Evolutionary conservation across 2,888 invertebrate genomes (phyloP), one percentile per base, ranked within the genome.

Genomic region (Crossocerus cetratus): DNA sequence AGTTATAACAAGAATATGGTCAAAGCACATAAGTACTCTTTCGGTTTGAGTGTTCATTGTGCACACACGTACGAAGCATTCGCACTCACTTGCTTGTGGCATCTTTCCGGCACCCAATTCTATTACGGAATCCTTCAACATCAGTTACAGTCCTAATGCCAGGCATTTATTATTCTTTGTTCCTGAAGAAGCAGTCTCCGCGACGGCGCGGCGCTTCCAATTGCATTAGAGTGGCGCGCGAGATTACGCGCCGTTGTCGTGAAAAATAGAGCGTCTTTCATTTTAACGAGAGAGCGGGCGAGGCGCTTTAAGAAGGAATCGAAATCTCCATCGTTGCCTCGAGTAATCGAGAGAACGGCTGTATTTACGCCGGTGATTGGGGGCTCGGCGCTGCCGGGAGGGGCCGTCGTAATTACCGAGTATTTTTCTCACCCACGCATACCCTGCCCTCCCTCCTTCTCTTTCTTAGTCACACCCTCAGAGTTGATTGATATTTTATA

Each of bases 401-500:
- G 72, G 81, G 83, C 80, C 80, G 80, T 80, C 84, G 87, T 89
- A 89, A 89, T 89, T 88, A 88, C 87, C 84, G 84, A 86, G 87
- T 86, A 89, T 89, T 88, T 88, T 88, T 89, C 87, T 88, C 83
- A 84, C 85, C 76, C 82, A 77, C 32, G 11, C 32, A 32, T 5
- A 32, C 23, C 32, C n/a, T n/a, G n/a, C n/a, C n/a, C n/a, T 8
- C 32, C 32, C 32, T 32, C 32, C 3, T 32, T 32, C 32, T 32
- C 32, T 8, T 32, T 32, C 32, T 32, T 32, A 32, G 8, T 75
- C 70, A 70, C 82, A 77, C 86, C 84, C 83, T 81, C 83, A 76
- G 80, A 83, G 84, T 86, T 88, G 88, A 89, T 89, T 89, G 89
- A 89, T 89, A 89, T 88, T 89, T 89, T 87, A 86, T 87, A 89